phyloP scores from a whole-genome alignment of 2,113 vertebrate species.

The Heteronetta atricapilla region DNA sequence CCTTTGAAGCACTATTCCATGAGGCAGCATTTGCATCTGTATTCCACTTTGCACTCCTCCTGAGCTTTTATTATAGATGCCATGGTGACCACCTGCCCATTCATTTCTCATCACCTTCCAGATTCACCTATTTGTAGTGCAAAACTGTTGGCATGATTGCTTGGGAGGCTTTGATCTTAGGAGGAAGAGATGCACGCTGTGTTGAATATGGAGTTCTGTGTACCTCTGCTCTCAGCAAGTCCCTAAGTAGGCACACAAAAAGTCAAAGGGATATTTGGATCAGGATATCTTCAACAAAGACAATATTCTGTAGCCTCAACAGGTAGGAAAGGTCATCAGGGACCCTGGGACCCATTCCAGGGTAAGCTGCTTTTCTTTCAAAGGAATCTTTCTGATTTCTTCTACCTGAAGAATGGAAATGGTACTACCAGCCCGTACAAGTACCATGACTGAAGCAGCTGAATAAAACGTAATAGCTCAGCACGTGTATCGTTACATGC shows the following conservation, averaged over 20 bases:
- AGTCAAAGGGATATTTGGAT: not conserved
- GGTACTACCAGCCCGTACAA: not conserved
- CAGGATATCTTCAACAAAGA: not conserved
- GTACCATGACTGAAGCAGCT: not conserved
- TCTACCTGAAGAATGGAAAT: not conserved
- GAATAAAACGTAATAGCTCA: not conserved
- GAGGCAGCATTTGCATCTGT: not conserved
- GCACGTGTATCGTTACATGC: not conserved
- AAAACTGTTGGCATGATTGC: not conserved
- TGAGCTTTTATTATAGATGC: not conserved
- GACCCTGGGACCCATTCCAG: not conserved
- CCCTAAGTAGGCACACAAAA: not conserved
- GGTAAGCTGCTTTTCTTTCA: not conserved
- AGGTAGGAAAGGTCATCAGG: too few relatives aligned
- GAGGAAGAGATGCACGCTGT: not conserved
- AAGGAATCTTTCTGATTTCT: not conserved
- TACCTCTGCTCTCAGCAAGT: not conserved
- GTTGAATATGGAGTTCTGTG: not conserved
- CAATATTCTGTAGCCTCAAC: not conserved
- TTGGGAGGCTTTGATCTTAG: not conserved
- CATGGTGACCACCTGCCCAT: rapidly evolving
- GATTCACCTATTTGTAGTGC: not conserved
- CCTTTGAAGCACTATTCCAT: not conserved
- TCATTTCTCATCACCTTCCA: not conserved
- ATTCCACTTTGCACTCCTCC: not conserved